Conservation (phyloP, 1,140 invertebrate genomes). For the Diorhabda sublineata region DNA sequence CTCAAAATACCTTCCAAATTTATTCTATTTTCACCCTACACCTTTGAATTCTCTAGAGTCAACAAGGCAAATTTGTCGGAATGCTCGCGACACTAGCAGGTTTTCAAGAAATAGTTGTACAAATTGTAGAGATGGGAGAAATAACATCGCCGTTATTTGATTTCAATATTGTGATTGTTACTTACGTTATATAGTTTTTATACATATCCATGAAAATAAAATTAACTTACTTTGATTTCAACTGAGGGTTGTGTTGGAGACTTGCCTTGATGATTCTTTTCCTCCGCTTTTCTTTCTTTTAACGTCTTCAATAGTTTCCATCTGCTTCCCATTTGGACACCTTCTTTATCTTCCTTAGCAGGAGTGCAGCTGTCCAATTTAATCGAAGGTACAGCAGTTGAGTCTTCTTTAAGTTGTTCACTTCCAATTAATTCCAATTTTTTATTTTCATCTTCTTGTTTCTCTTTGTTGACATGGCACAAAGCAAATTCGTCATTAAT, state of each 20-base stretch:
- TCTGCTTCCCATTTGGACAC: conserved; percentile 67
- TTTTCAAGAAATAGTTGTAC: no score
- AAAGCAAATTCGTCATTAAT: conserved; percentile 42
- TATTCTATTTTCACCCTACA: no score
- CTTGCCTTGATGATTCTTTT: conserved; percentile 62
- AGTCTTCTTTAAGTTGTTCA: conserved; percentile 20
- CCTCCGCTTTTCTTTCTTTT: conserved; percentile 84
- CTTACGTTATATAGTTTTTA: no score
- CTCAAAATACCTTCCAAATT: no score
- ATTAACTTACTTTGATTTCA: conserved; percentile 61
- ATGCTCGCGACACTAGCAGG: no score
- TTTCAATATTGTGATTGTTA: no score
- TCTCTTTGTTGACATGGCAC: conserved; percentile 46
- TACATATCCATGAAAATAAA: no score
- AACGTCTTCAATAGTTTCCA: conserved; percentile 86
- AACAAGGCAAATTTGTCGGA: no score
- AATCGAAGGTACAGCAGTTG: conserved; percentile 28
- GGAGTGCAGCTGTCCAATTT: conserved; percentile 38
- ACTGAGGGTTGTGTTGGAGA: conserved; percentile 59
- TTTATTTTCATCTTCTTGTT: conserved; percentile 37
- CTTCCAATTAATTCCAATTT: conserved; percentile 23
- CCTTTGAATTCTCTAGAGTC: no score
- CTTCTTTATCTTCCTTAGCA: conserved; percentile 46
- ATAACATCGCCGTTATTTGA: no score
- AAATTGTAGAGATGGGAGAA: no score